Evolutionary conservation across 1,140 invertebrate species (phyloP).

Genomic region (Campoletis sonorensis): DNA sequence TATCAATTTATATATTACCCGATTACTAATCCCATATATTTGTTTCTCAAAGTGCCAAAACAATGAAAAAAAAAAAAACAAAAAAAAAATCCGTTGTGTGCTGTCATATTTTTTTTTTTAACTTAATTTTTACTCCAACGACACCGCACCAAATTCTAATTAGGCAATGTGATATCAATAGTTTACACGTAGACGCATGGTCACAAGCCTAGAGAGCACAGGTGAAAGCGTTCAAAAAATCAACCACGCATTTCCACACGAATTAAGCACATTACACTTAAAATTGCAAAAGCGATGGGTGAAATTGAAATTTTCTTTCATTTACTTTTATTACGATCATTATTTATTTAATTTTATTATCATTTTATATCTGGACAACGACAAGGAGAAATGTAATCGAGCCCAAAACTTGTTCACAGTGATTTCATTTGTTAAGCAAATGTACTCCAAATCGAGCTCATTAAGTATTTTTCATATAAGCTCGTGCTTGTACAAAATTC

Average conservation of each 20-base stretch:
- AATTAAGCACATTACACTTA: constrained; percentile 26
- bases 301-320: not conserved
- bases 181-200: constrained; percentile 71
- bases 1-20: constrained; percentile 67
- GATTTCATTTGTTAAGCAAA: too few species aligned
- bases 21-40: constrained; percentile 54
- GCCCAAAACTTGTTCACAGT: too few species aligned
- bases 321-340: not conserved
- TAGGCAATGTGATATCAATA: constrained; percentile 13
- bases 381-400: not conserved
- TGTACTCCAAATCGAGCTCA: too few species aligned
- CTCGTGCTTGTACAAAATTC: too few species aligned
- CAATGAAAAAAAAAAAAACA: constrained; percentile 9
- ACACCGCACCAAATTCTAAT: not conserved
- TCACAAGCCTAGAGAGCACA: constrained; percentile 65
- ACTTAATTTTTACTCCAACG: not conserved
- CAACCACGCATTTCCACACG: constrained; percentile 10
- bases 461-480: too few species aligned
- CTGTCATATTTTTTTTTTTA: constrained; percentile 50
- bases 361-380: not conserved
- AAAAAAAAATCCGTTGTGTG: constrained; percentile 20
- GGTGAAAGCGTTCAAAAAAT: constrained; percentile 61
- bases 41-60: constrained; percentile 52
- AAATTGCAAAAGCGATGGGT: not conserved
- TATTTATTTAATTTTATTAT: not conserved